Base-by-base conservation (phyloP, 2,888 invertebrate genomes). In the Tridacna crocea region DNA sequence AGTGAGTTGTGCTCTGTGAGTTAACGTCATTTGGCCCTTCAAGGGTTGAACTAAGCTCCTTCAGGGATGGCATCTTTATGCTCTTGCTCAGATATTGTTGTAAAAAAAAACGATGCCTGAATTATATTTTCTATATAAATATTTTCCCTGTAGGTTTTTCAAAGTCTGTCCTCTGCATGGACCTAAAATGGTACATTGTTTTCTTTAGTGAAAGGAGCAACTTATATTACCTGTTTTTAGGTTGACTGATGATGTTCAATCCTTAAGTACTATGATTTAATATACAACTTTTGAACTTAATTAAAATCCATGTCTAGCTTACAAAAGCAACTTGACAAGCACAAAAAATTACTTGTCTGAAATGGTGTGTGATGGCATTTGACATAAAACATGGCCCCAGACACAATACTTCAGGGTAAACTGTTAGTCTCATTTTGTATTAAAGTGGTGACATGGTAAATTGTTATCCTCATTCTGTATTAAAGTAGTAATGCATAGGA, bases 331-430 rank as follows among this genome's bases (percentile, higher is more conserved):
- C 27, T 47, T 68, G 68, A 68, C 68, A 68, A 46, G 47, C 47
- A 46, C 46, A 68, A 68, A 68, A 65, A 27, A 68, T 47, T 17
- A 8, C 46, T 66, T 27, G 47, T 68, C 68, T 68, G 68, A 13
- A 19, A 36, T 46, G 13, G 19, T 36, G 46, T 46, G 12, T 11
- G 22, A n/a, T 68, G 68, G 46, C 68, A 68, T 22, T 68, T 68
- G 68, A 68, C 68, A 68, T 47, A 68, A 68, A 68, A 68, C 68
- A 68, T 47, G 68, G 47, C 68, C 47, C 46, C 68, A 46, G 68
- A 68, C 68, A 68, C 26, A 68, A 68, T 68, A 68, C 68, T 46
- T 68, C 68, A 68, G 68, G 68, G 68, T 68, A 68, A 68, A 68
- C 68, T 68, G 68, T 68, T 68, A 68, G 46, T 46, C 36, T 36